Evolutionary conservation across 1,140 invertebrate genomes (phyloP).

Genomic region (Penaeus indicus): DNA sequence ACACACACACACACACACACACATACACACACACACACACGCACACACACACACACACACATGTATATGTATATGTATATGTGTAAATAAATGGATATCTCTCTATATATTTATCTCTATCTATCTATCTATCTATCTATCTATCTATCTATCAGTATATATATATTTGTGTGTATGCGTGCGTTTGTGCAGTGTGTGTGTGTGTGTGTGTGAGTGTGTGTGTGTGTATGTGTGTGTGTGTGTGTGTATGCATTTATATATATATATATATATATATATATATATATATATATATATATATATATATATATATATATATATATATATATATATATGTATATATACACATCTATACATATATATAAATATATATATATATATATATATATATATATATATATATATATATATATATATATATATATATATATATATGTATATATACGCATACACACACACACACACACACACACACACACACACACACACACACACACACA

Average conservation of each 20-base stretch:
- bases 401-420: slow-evolving; percentile 27
- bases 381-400: slow-evolving; percentile 20
- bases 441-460: not conserved
- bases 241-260: not conserved
- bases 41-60: not conserved
- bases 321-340: not conserved
- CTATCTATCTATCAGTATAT: slow-evolving; percentile 6
- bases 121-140: not conserved
- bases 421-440: slow-evolving; percentile 24
- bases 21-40: slow-evolving; percentile 21
- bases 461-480: not conserved
- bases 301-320: not conserved
- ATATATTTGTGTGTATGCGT: not conserved
- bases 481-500: not conserved
- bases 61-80: not conserved
- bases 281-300: not conserved
- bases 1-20: not conserved
- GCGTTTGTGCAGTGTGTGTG: too few species aligned
- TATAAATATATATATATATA: too few species aligned
- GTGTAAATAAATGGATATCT: not conserved
- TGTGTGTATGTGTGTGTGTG: not conserved
- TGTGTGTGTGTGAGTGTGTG: not conserved
- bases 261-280: not conserved
- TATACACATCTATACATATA: not conserved
- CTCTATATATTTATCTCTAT: slow-evolving; percentile 1